phyloP scores from a whole-genome alignment of 1,140 invertebrate genomes.

The Drosophila auraria region DNA sequence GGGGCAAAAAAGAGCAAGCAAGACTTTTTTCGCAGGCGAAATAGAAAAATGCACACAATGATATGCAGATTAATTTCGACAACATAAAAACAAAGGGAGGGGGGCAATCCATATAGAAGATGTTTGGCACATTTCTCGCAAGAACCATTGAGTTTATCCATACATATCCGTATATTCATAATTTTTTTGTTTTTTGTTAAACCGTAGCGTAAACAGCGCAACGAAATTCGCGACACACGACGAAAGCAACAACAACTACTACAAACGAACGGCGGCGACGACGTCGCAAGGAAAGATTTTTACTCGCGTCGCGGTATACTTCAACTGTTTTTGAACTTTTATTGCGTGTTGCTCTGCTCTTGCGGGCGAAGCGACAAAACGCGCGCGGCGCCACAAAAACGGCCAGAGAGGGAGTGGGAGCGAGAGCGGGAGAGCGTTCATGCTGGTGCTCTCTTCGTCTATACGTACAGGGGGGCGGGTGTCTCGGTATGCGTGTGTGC shows the following conservation, averaged over 20 bases:
- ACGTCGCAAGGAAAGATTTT: slow-evolving; percentile 79
- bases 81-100: slow-evolving; percentile 21
- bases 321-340: slow-evolving; percentile 83
- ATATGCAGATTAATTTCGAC: slow-evolving; percentile 47
- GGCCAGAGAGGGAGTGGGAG: slow-evolving; percentile 35
- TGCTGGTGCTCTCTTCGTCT: slow-evolving; percentile 42
- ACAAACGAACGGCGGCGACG: slow-evolving; percentile 65
- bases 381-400: slow-evolving; percentile 64
- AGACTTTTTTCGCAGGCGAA: slow-evolving; percentile 21
- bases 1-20: slow-evolving; percentile 44
- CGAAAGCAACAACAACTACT: slow-evolving; percentile 56
- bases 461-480: slow-evolving; percentile 1
- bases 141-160: background rate
- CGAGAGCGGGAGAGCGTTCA: slow-evolving; percentile 13
- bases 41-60: slow-evolving; percentile 60
- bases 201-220: slow-evolving; percentile 18
- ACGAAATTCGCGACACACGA: slow-evolving; percentile 64
- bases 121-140: slow-evolving; percentile 20
- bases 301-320: slow-evolving; percentile 82
- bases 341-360: slow-evolving; percentile 73
- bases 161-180: background rate
- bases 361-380: slow-evolving; percentile 67
- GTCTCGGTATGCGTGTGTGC: slow-evolving; percentile 22
- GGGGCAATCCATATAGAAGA: background rate
- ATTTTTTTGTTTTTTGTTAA: slow-evolving; percentile 16